Evolutionary conservation across 1,140 invertebrate species (phyloP).

Genomic region (Phocides pigmalion): DNA sequence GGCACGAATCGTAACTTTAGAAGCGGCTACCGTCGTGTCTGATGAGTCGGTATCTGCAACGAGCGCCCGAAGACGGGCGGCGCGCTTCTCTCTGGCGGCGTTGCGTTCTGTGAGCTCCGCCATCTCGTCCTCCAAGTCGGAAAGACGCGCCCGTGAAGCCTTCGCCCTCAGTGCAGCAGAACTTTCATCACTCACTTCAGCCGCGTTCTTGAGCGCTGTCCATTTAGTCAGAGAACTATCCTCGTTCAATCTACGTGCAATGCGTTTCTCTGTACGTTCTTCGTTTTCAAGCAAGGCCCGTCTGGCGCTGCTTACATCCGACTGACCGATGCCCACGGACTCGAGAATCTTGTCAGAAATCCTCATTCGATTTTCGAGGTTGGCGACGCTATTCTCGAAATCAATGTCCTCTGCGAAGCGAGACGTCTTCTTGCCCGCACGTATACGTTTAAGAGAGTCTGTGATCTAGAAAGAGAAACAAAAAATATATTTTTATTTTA

Average conservation of each 20-base stretch:
- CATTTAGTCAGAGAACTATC: slow-evolving; percentile 82
- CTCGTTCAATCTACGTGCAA: slow-evolving; percentile 72
- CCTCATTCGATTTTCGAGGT: slow-evolving; percentile 82
- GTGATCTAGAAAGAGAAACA: slow-evolving; percentile 68
- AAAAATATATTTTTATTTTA: background rate
- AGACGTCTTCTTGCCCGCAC: slow-evolving; percentile 83
- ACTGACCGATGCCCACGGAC: slow-evolving; percentile 78
- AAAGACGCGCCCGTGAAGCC: slow-evolving; percentile 81
- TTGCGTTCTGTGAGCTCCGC: slow-evolving; percentile 83
- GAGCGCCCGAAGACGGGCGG: slow-evolving; percentile 83
- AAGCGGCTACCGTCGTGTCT: slow-evolving; percentile 59
- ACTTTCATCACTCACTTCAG: slow-evolving; percentile 54
- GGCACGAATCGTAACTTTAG: slow-evolving; percentile 67
- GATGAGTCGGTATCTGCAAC: slow-evolving; percentile 81
- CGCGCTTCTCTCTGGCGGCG: slow-evolving; percentile 84
- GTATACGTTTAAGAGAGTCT: slow-evolving; percentile 78
- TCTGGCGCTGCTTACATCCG: slow-evolving; percentile 70
- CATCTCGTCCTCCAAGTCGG: slow-evolving; percentile 86
- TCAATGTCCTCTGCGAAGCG: slow-evolving; percentile 84
- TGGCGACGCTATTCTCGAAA: slow-evolving; percentile 83
- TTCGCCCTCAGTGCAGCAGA: slow-evolving; percentile 70
- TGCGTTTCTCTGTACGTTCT: slow-evolving; percentile 81
- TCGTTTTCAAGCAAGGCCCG: slow-evolving; percentile 78
- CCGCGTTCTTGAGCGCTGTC: slow-evolving; percentile 76
- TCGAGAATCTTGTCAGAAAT: slow-evolving; percentile 86